A percentile compares a stretch with the other conserved stretches of the same genome.
Evolutionary conservation across 2,888 invertebrate genomes (phyloP).

Genomic region (Diploptera punctata): DNA sequence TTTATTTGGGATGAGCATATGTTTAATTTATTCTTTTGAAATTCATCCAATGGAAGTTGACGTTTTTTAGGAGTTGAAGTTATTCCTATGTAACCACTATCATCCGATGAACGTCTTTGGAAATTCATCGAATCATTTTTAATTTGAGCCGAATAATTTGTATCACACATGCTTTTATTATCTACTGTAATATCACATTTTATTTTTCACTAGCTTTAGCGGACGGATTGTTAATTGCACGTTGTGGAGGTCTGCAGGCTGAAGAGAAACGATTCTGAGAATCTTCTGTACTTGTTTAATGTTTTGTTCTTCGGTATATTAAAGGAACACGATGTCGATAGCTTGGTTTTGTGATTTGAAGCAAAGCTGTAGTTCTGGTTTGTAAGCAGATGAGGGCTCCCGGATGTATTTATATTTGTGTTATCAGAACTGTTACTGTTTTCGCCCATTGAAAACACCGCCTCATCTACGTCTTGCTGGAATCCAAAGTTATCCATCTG

Average conservation of each 20-base stretch:
- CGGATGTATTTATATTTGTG: no score
- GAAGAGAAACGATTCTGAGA: constrained; percentile 16
- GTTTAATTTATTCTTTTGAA: not conserved
- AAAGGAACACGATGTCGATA: constrained; percentile 7
- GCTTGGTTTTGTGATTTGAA: not conserved
- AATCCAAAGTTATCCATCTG: constrained; percentile 29
- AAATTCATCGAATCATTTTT: not conserved
- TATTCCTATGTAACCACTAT: not conserved
- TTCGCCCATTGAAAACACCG: not conserved
- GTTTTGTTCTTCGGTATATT: constrained; percentile 20
- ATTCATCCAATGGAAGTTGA: not conserved
- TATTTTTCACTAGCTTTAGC: not conserved
- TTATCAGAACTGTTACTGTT: not conserved
- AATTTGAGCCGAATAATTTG: not conserved
- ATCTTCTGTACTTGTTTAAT: constrained; percentile 10
- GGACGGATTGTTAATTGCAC: constrained; percentile 1
- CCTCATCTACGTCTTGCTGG: constrained; percentile 8
- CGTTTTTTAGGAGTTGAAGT: not conserved
- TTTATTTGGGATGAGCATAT: constrained; percentile 8
- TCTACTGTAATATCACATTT: constrained; percentile 5
- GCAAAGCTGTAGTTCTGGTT: not conserved
- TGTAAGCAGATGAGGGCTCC: not conserved
- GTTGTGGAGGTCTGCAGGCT: not conserved
- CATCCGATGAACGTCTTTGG: not conserved
- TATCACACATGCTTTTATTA: not conserved